Evolutionary conservation across 2,797 vertebrate species (phyloP).

Genomic region (Crenichthys baileyi): DNA sequence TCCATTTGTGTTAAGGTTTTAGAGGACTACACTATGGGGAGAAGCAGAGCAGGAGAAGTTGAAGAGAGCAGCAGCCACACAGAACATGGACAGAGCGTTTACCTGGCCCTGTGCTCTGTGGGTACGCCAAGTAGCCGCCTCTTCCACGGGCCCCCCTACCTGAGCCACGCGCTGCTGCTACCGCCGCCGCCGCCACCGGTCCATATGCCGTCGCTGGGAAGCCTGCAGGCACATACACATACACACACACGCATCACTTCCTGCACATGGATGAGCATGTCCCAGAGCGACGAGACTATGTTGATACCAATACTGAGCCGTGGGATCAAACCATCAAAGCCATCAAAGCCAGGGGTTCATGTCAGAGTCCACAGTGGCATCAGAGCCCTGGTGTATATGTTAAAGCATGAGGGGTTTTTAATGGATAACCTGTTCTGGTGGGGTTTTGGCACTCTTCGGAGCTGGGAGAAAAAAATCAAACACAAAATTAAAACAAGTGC

Average conservation of each 20-base stretch:
- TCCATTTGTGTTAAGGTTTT: conserved; percentile 44
- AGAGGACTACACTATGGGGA: conserved; percentile 64
- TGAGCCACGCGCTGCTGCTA: conserved; percentile 97
- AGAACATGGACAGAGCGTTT: conserved; percentile 93
- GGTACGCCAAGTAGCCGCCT: conserved; percentile 89
- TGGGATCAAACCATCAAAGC: conserved; percentile 68
- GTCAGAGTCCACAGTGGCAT: conserved; percentile 63
- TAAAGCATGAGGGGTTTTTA: conserved; percentile 2
- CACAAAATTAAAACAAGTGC: background rate
- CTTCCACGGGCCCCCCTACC: conserved; percentile 94
- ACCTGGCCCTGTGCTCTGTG: conserved; percentile 94
- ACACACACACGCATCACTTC: conserved; percentile 70
- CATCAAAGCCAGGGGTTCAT: conserved; percentile 61
- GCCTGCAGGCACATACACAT: conserved; percentile 84
- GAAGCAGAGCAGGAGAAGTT: conserved; percentile 79
- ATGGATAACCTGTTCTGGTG: conserved; percentile 12
- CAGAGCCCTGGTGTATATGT: conserved; percentile 39
- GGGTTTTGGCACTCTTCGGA: background rate
- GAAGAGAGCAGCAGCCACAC: conserved; percentile 92
- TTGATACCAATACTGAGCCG: conserved; percentile 62
- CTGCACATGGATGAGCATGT: conserved; percentile 66
- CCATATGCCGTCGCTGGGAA: conserved; percentile 96
- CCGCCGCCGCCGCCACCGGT: conserved; percentile 94
- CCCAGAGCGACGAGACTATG: conserved; percentile 65
- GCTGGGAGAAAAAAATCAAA: background rate